phyloP scores from a whole-genome alignment of 2,113 vertebrate species.

The Pimephales promelas region DNA sequence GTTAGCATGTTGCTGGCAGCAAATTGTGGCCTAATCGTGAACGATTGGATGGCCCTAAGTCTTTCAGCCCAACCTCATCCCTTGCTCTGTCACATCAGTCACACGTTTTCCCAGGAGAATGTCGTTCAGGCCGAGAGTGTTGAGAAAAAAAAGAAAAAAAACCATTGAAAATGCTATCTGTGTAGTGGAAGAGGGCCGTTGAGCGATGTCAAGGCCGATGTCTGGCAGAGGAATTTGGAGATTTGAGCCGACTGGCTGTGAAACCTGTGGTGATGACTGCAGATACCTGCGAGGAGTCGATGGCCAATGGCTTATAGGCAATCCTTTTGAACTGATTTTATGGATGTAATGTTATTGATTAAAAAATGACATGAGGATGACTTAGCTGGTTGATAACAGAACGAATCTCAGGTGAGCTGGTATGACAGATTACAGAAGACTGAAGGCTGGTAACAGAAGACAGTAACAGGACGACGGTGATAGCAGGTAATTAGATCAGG shows the following conservation, averaged over 20 bases:
- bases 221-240: slow-evolving; percentile 31
- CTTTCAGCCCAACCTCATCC: slow-evolving; percentile 39
- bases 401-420: no score
- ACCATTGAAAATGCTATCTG: slow-evolving; percentile 22
- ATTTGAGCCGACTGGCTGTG: slow-evolving; percentile 16
- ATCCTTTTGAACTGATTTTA: background rate
- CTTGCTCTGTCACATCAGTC: slow-evolving; percentile 53
- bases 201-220: slow-evolving; percentile 8
- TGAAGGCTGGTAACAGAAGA: no score
- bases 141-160: slow-evolving; percentile 7
- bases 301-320: background rate
- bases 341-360: background rate
- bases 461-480: no score
- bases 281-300: slow-evolving; percentile 1
- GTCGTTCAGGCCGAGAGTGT: slow-evolving; percentile 27
- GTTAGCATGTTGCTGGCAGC: slow-evolving; percentile 67
- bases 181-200: background rate
- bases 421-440: no score
- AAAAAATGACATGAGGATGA: background rate
- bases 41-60: slow-evolving; percentile 52
- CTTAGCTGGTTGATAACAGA: background rate
- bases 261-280: slow-evolving; percentile 35
- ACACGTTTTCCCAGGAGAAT: slow-evolving; percentile 45
- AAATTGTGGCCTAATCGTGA: slow-evolving; percentile 65
- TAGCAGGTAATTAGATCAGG: no score